Evolutionary conservation across 2,113 vertebrate genomes (phyloP).

Genomic region (Micromys minutus): DNA sequence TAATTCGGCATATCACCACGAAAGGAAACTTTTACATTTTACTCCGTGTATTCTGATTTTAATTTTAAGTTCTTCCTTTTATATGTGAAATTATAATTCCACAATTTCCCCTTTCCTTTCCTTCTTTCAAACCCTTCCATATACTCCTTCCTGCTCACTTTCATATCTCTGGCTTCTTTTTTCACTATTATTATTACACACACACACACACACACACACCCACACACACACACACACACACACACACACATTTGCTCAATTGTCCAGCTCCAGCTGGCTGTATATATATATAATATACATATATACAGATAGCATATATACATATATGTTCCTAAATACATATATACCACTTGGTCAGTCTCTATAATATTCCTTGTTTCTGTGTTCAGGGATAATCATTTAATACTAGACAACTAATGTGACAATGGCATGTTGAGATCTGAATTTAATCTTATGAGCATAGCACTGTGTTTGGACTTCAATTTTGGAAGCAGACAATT

Average conservation of each 20-base stretch:
- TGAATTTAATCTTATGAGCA: neutral
- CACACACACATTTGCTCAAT: no score
- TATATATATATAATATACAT: no score
- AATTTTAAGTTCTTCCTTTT: neutral
- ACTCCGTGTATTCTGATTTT: neutral
- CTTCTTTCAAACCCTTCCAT: no score
- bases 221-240: neutral
- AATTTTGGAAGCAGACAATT: conserved; percentile 13
- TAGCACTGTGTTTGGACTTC: neutral
- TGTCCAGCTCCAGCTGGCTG: no score
- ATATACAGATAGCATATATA: no score
- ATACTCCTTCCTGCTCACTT: no score
- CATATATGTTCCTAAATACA: neutral
- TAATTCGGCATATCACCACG: neutral
- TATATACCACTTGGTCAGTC: neutral
- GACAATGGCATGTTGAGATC: conserved; percentile 3
- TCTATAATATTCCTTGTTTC: neutral
- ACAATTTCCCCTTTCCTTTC: neutral
- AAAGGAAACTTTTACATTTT: neutral
- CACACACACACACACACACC: no score
- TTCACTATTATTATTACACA: neutral
- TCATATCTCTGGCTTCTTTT: neutral
- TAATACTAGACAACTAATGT: neutral
- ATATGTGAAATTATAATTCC: neutral
- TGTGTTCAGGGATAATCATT: neutral